These are phyloP conservation scores for Diorhabda carinulata DNA, from an alignment of 1,140 invertebrate species.

Conservation along the genomic window DNA sequence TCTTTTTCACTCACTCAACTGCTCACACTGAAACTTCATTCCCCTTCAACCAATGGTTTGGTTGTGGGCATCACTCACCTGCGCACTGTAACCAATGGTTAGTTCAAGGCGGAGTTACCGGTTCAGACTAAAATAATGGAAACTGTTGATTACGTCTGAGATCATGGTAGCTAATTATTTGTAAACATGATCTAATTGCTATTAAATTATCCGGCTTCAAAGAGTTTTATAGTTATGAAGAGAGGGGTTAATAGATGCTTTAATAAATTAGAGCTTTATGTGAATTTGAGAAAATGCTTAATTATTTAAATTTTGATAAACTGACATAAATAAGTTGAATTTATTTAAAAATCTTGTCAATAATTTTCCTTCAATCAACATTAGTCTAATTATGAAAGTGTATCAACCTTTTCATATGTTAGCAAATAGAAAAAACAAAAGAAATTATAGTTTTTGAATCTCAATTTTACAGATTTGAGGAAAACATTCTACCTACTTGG, in stretches of 20 bases:
- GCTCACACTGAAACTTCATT: conserved; percentile 30
- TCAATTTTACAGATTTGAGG: too few species aligned
- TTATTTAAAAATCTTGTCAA: too few species aligned
- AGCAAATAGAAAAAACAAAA: too few species aligned
- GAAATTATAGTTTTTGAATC: too few species aligned
- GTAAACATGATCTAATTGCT: conserved; percentile 40
- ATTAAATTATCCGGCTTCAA: conserved; percentile 19
- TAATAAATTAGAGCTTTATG: not conserved
- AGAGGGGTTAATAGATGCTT: not conserved
- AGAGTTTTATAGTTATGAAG: conserved; percentile 13
- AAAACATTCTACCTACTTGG: too few species aligned
- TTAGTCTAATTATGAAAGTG: too few species aligned
- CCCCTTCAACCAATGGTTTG: conserved; percentile 23
- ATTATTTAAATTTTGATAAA: too few species aligned
- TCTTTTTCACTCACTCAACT: conserved; percentile 26
- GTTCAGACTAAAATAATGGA: conserved; percentile 45
- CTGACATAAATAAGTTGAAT: too few species aligned
- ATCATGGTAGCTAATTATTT: conserved; percentile 48
- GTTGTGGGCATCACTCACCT: conserved; percentile 7
- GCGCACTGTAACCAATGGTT: conserved; percentile 26
- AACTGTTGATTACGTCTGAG: conserved; percentile 42
- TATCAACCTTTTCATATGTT: too few species aligned
- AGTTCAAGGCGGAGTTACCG: conserved; percentile 23
- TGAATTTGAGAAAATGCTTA: too few species aligned
- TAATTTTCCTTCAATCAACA: too few species aligned